phyloP scores from a whole-genome alignment of 2,888 invertebrate species.

The Callimorpha dominula region DNA sequence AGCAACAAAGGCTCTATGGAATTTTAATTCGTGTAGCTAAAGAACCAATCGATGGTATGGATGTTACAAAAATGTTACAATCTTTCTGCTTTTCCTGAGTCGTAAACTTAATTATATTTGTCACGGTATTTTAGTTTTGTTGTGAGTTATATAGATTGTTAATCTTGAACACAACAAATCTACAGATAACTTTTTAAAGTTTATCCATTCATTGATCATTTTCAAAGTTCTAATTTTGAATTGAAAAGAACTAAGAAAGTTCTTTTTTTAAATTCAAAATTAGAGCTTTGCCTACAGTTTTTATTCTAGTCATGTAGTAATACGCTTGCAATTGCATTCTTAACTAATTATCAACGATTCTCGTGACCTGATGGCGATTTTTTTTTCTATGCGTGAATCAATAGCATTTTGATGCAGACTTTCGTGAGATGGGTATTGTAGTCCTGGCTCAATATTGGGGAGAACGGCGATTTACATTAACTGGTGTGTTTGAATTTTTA shows the following conservation, averaged over 20 bases:
- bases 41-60: constrained; percentile 48
- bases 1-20: constrained; percentile 52
- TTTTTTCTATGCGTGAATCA: not conserved
- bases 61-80: constrained; percentile 47
- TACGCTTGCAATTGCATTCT: not conserved
- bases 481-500: not conserved
- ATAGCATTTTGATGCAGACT: not conserved
- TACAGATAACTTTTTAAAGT: not conserved
- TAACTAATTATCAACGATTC: not conserved
- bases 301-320: not conserved
- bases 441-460: not conserved
- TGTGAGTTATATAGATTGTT: constrained; percentile 9
- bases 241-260: no score
- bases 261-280: not conserved
- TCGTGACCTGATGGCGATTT: not conserved
- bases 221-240: no score
- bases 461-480: not conserved
- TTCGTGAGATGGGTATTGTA: not conserved
- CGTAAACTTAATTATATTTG: constrained; percentile 45
- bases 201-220: not conserved
- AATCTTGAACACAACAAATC: not conserved
- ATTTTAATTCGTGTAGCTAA: constrained; percentile 54
- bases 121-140: constrained; percentile 41
- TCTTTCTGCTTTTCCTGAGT: constrained; percentile 24
- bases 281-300: not conserved